Conservation (phyloP, 1,140 invertebrate species). For the Drosophila kurseongensis region DNA sequence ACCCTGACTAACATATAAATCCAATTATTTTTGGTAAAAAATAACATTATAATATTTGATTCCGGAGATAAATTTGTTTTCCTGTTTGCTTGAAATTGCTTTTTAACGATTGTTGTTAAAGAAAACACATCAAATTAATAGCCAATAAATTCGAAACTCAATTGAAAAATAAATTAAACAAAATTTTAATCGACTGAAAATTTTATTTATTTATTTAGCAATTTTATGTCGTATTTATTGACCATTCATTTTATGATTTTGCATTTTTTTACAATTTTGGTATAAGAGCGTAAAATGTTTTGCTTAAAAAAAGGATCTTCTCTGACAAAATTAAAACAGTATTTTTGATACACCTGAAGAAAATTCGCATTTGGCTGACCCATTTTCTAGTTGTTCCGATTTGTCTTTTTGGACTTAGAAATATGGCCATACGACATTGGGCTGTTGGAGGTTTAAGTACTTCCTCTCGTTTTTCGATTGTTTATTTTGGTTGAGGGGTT, state of each 20-base stretch:
- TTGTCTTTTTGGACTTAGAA: constrained; percentile 3
- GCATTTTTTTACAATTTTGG: neutral
- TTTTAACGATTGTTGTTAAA: constrained; percentile 3
- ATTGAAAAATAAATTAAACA: constrained; percentile 1
- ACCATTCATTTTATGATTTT: neutral
- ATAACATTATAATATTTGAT: no score
- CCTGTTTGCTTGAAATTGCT: constrained; percentile 5
- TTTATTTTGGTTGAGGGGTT: constrained; percentile 61
- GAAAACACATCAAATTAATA: constrained; percentile 13
- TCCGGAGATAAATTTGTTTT: no score
- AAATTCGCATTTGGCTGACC: neutral
- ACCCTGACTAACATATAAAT: no score
- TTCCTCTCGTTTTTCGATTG: constrained; percentile 26
- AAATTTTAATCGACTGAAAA: constrained; percentile 2
- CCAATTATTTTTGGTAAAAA: no score
- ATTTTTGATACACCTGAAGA: constrained; percentile 4
- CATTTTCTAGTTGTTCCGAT: constrained; percentile 31
- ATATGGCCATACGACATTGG: constrained; percentile 46
- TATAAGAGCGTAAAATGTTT: neutral
- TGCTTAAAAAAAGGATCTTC: neutral
- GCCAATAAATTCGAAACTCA: constrained; percentile 7
- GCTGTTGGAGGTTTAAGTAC: constrained; percentile 48
- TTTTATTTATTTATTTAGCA: constrained; percentile 11
- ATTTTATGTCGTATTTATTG: constrained; percentile 15
- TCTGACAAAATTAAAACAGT: neutral